Evolutionary conservation across 1,140 invertebrate species (phyloP).

Genomic region (Teleopsis dalmanni): DNA sequence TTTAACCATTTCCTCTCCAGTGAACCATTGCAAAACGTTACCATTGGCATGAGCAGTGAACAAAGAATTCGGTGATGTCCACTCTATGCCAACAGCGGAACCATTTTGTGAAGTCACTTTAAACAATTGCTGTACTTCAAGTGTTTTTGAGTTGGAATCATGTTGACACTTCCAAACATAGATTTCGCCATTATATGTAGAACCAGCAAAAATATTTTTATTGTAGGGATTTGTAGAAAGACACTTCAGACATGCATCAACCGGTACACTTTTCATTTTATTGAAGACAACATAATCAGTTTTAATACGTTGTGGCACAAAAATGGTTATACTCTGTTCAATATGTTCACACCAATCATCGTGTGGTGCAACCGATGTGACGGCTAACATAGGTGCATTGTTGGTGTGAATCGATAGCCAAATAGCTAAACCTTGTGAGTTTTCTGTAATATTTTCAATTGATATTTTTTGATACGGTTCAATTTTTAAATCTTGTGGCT

Average conservation of each 20-base stretch:
- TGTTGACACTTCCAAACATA: slow-evolving; percentile 29
- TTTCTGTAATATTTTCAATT: slow-evolving; percentile 12
- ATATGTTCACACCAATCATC: slow-evolving; percentile 42
- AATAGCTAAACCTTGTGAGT: slow-evolving; percentile 31
- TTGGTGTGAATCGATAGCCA: slow-evolving; percentile 39
- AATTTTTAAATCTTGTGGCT: slow-evolving; percentile 27
- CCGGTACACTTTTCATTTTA: slow-evolving; percentile 20
- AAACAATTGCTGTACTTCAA: slow-evolving; percentile 25
- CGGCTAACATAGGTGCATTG: slow-evolving; percentile 32
- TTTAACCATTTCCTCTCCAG: slow-evolving; percentile 22
- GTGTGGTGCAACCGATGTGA: slow-evolving; percentile 30
- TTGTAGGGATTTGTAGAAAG: slow-evolving; percentile 31
- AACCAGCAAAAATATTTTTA: slow-evolving; percentile 36
- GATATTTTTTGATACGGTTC: slow-evolving; percentile 31
- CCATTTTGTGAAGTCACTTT: slow-evolving; percentile 23
- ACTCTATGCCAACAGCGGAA: slow-evolving; percentile 31
- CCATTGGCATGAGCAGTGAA: slow-evolving; percentile 35
- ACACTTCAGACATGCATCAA: slow-evolving; percentile 33
- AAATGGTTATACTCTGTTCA: slow-evolving; percentile 29
- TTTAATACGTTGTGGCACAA: slow-evolving; percentile 28
- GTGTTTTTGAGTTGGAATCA: no score
- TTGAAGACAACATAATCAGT: slow-evolving; percentile 24
- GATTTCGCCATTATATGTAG: slow-evolving; percentile 35
- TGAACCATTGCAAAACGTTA: slow-evolving; percentile 25
- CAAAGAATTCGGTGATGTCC: slow-evolving; percentile 26